Conservation (phyloP, 2,113 vertebrate species). For the Nansenia antarctica region DNA sequence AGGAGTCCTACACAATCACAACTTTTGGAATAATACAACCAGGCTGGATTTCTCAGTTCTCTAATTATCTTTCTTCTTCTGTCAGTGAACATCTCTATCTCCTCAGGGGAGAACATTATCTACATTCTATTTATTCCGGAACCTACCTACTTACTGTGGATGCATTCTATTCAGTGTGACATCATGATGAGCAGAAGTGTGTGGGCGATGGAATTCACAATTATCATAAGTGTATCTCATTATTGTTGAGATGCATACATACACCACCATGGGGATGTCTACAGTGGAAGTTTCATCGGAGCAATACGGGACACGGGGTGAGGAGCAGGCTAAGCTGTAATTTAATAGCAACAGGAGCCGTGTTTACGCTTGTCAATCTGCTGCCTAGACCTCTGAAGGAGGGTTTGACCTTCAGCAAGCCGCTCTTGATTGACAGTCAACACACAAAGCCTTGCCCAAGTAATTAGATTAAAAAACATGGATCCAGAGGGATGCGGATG, state of each 20-base stretch:
- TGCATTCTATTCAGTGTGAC: no score
- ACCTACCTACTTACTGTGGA: no score
- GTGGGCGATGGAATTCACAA: background rate
- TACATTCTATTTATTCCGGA: no score
- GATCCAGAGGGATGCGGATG: conserved; percentile 65
- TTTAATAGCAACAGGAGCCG: conserved; percentile 62
- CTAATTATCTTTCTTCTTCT: no score
- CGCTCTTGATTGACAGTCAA: conserved; percentile 66
- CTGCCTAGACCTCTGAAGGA: conserved; percentile 59
- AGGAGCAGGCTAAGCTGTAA: conserved; percentile 59
- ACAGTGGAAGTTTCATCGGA: conserved; percentile 21
- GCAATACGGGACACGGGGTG: conserved; percentile 36
- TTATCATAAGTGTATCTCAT: conserved; percentile 2
- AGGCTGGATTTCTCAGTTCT: no score
- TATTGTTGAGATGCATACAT: conserved; percentile 20
- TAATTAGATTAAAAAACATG: conserved; percentile 77
- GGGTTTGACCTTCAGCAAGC: conserved; percentile 62
- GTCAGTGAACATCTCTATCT: no score
- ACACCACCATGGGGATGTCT: conserved; percentile 15
- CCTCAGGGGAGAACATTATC: no score
- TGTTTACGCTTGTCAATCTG: conserved; percentile 46
- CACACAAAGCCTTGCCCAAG: conserved; percentile 61
- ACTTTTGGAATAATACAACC: no score
- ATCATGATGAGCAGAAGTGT: no score
- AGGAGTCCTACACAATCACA: no score